These are phyloP conservation scores for Hoplostethus atlanticus DNA, from an alignment of 2,797 vertebrate genomes.

Conservation along the genomic window DNA sequence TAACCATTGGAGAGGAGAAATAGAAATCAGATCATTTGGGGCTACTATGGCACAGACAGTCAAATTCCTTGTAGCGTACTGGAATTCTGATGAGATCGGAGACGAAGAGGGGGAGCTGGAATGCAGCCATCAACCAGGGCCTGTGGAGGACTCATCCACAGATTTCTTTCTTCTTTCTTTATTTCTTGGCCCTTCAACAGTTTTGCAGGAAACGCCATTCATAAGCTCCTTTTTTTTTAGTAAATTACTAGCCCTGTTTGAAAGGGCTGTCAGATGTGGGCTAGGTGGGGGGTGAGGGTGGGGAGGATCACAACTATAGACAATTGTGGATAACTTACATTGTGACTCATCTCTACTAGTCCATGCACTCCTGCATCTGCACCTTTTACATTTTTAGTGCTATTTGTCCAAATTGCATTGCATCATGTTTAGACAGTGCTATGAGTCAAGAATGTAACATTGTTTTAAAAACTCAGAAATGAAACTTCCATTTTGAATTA, in stretches of 20 bases:
- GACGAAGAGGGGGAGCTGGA: constrained; percentile 24
- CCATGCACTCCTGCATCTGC: not conserved
- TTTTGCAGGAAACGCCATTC: not conserved
- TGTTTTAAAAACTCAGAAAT: constrained; percentile 19
- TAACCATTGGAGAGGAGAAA: constrained; percentile 40
- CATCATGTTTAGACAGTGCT: not conserved
- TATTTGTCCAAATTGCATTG: constrained; percentile 1
- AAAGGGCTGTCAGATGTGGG: constrained; percentile 20
- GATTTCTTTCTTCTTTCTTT: constrained; percentile 5
- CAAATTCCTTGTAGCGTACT: constrained; percentile 42
- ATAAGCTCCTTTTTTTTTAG: constrained; percentile 20
- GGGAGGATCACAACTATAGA: not conserved
- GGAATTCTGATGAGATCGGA: constrained; percentile 49
- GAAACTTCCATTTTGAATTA: constrained; percentile 21
- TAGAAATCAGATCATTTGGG: constrained; percentile 44
- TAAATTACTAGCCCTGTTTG: constrained; percentile 28
- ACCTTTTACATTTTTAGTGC: not conserved
- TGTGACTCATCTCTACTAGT: not conserved
- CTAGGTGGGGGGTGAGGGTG: constrained; percentile 6
- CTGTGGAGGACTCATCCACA: constrained; percentile 6
- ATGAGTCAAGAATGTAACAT: not conserved
- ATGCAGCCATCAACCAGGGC: constrained; percentile 1
- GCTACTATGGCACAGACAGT: constrained; percentile 32
- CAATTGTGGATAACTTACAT: not conserved
- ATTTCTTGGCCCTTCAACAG: constrained; percentile 21